Base-by-base conservation (phyloP, 1,140 invertebrate species). In the Tetranychus cinnabarinus region DNA sequence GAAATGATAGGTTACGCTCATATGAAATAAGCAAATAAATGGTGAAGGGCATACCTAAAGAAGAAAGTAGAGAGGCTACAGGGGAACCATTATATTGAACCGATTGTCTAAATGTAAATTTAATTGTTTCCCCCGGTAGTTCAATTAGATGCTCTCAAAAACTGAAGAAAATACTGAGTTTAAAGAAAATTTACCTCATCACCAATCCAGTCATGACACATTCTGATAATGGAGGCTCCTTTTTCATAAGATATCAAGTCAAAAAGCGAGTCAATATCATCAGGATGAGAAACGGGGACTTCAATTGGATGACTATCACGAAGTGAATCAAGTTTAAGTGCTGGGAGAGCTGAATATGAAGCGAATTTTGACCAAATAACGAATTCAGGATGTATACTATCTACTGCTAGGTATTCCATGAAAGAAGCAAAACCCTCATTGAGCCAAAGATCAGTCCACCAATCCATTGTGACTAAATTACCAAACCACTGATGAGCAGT, bases 401-500 rank as follows among this genome's bases (percentile, higher is more conserved):
- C 73, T 5, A 82, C 74, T 50, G 82, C 82, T 72, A 87, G 86
- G 65, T 80, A 86, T 70, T 86, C 79, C 73, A 91, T 82, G 68
- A 83, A 92, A 3, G 79, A 80, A 8, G 88, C 88, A 68, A 93
- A 91, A 2, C 37, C 46, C 23, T 90, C 87, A 71, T 89, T 90
- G 10, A 91, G 72, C 87, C 87, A 92, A 0, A 92, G 72, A 71
- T 92, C 86, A 70, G 85, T 82, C 88, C 86, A 92, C 86, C 86
- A 91, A 66, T 81, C 67, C 68, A 63, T 67, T 1, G 70, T 90
- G 0, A 91, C 87, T 3, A 90, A 73, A 68, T 83, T 82, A 0
- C 85, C 88, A 71, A 90, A 90, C 69, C 69, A 70, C 5, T 65
- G 68, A 73, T 92, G 88, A 0, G 85, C 86, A 55, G 92, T 73